These are phyloP conservation scores for Tenebrosternarchus preto DNA, from an alignment of 2,113 vertebrate species.

Conservation along the genomic window DNA sequence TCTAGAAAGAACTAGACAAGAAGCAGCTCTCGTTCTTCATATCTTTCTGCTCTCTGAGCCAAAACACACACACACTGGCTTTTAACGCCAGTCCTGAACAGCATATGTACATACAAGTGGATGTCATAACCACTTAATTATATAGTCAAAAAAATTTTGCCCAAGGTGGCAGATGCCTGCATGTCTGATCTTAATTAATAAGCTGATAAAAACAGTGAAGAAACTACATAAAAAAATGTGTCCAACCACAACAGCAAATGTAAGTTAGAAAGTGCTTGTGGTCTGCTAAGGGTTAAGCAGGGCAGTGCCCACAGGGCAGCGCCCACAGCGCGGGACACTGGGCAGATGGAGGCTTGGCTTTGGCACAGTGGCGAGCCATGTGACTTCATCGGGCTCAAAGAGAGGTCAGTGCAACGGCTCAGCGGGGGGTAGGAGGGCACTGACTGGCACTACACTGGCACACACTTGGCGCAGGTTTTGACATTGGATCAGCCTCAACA, in stretches of 20 bases:
- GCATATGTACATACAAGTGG: no score
- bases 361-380: conserved; percentile 68
- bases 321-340: background rate
- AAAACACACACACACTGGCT: background rate
- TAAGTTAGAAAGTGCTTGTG: background rate
- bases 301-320: no score
- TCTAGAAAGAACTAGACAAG: background rate
- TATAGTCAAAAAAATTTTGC: no score
- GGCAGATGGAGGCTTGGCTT: conserved; percentile 55
- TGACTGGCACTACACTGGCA: conserved; percentile 57
- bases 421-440: background rate
- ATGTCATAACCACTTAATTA: no score
- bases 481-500: conserved; percentile 45
- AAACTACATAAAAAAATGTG: no score
- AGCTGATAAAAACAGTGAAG: no score
- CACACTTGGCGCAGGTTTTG: conserved; percentile 52
- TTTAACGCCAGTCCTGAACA: no score
- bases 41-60: background rate
- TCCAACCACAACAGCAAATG: no score
- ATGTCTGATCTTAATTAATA: no score
- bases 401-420: background rate
- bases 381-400: conserved; percentile 57
- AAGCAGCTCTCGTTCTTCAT: background rate
- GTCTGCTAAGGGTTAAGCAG: background rate
- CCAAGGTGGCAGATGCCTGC: no score